Conservation (phyloP, 2,797 vertebrate genomes). For the Semaprochilodus insignis region DNA sequence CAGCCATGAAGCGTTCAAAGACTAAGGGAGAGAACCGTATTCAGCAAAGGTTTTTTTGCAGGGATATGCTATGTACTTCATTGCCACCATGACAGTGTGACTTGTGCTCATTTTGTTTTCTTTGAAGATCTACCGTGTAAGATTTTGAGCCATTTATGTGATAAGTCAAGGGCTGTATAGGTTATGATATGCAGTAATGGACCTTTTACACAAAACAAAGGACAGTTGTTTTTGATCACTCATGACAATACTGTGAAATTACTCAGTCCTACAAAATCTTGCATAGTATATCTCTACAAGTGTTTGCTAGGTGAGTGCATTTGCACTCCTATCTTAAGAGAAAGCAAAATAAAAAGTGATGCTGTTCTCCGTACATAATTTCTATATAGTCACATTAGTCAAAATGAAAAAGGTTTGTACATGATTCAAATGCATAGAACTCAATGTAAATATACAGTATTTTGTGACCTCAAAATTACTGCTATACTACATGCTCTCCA, state of each 20-base stretch:
- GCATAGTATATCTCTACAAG: not conserved
- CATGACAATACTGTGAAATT: not conserved
- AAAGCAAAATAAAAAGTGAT: constrained; percentile 12
- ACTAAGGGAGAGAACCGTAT: constrained; percentile 34
- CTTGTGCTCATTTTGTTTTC: not conserved
- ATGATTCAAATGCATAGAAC: constrained; percentile 1
- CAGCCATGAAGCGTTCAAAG: constrained; percentile 37
- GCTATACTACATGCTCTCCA: not conserved
- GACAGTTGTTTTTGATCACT: not conserved
- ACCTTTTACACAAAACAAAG: not conserved
- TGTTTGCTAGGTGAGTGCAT: not conserved
- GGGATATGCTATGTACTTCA: constrained; percentile 10
- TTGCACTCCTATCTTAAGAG: not conserved
- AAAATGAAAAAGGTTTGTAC: not conserved
- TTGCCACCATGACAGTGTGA: constrained; percentile 1
- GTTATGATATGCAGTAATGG: constrained; percentile 1
- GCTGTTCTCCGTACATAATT: not conserved
- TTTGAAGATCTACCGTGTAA: constrained; percentile 6
- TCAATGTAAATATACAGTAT: constrained; percentile 44
- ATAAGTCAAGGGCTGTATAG: not conserved
- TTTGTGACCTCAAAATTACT: constrained; percentile 17
- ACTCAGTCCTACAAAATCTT: not conserved
- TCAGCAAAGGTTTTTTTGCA: not conserved
- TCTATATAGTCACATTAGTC: constrained; percentile 33
- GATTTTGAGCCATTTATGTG: not conserved